Evolutionary conservation across 1,140 invertebrate genomes (phyloP).

Genomic region (Orchestia grillus): DNA sequence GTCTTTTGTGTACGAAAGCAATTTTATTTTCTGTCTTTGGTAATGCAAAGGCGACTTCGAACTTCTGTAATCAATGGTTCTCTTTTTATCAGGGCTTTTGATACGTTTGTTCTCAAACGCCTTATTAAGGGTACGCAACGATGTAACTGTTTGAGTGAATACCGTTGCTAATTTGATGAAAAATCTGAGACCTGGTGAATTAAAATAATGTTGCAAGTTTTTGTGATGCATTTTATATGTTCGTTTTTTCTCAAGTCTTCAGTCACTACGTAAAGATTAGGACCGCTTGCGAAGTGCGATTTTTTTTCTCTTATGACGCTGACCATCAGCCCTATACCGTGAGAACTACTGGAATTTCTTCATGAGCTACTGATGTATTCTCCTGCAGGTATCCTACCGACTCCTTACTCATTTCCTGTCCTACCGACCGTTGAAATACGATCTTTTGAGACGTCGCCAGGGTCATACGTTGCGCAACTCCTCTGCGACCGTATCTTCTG

Average conservation of each 20-base stretch:
- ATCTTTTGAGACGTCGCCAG: background rate
- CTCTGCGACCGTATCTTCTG: background rate
- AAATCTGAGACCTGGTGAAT: background rate
- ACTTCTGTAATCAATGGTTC: background rate
- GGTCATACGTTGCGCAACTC: background rate
- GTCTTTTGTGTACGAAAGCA: background rate
- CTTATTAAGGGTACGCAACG: background rate
- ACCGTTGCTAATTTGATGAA: background rate
- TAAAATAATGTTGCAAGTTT: background rate
- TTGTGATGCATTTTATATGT: background rate
- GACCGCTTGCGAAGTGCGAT: background rate
- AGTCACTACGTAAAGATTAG: background rate
- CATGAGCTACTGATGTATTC: background rate
- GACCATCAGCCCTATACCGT: background rate
- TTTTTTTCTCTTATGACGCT: background rate
- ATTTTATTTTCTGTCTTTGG: background rate
- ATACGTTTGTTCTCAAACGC: background rate
- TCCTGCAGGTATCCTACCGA: background rate
- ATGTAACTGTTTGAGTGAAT: background rate
- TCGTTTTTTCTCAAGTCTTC: background rate
- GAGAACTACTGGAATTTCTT: background rate
- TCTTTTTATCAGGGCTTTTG: background rate
- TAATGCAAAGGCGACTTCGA: background rate
- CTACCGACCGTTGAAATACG: background rate
- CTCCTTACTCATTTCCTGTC: slow-evolving; percentile 38